Evolutionary conservation across 2,888 invertebrate genomes (phyloP).

Genomic region (Rhogogaster chlorosoma): DNA sequence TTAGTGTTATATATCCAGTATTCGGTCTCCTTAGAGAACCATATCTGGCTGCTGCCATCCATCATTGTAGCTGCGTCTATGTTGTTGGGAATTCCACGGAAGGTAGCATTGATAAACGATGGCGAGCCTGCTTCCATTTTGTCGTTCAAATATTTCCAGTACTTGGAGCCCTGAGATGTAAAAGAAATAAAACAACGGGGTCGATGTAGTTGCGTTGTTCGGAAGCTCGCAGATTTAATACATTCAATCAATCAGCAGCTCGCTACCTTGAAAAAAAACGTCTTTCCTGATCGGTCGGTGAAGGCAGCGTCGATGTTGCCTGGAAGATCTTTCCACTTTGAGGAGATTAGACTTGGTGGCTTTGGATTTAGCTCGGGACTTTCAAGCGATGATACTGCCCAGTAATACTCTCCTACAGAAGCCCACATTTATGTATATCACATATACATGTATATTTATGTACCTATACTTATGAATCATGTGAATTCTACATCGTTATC

Average conservation of each 20-base stretch:
- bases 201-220: background rate
- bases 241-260: background rate
- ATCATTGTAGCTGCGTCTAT: slow-evolving; percentile 97
- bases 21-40: slow-evolving; percentile 96
- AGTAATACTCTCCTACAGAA: slow-evolving; percentile 88
- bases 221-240: background rate
- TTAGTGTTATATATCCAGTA: slow-evolving; percentile 77
- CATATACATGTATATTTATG: no score
- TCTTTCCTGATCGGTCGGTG: slow-evolving; percentile 96
- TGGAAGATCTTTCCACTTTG: slow-evolving; percentile 91
- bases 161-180: slow-evolving; percentile 83
- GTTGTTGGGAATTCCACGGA: slow-evolving; percentile 96
- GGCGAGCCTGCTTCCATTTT: slow-evolving; percentile 94
- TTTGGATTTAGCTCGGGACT: slow-evolving; percentile 89
- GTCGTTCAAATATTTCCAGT: slow-evolving; percentile 94
- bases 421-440: background rate
- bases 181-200: slow-evolving; percentile 15
- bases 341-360: slow-evolving; percentile 91
- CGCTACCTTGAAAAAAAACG: slow-evolving; percentile 96
- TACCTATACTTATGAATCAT: no score
- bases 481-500: background rate
- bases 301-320: slow-evolving; percentile 96
- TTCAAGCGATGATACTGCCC: slow-evolving; percentile 91
- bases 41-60: slow-evolving; percentile 98
- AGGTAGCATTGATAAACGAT: slow-evolving; percentile 94